These are phyloP conservation scores for Fabriciana adippe DNA, from an alignment of 2,888 invertebrate genomes.

Conservation along the genomic window DNA sequence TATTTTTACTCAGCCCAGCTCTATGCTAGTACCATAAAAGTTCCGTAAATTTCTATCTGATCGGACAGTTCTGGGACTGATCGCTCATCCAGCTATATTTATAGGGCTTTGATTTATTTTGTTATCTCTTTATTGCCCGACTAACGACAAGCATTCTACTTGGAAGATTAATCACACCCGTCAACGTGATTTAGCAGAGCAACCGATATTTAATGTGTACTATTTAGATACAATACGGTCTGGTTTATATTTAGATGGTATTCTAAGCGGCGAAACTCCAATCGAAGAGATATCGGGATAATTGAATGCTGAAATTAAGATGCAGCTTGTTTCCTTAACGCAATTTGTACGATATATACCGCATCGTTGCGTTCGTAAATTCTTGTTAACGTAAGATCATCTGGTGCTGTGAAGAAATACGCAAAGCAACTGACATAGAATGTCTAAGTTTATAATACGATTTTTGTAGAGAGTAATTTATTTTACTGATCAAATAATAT, in stretches of 20 bases:
- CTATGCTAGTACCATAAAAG: constrained; percentile 68
- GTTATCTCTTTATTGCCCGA: constrained; percentile 79
- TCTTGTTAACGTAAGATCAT: not conserved
- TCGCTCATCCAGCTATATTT: constrained; percentile 77
- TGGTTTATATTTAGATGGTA: constrained; percentile 72
- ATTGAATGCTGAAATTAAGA: constrained; percentile 35
- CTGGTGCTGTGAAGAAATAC: not conserved
- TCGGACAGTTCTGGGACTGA: constrained; percentile 73
- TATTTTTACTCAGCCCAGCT: constrained; percentile 69
- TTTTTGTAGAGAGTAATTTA: too few species aligned
- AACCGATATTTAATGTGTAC: constrained; percentile 78
- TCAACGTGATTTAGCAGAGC: constrained; percentile 81
- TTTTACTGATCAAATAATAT: too few species aligned
- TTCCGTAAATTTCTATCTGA: constrained; percentile 72
- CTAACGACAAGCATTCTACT: constrained; percentile 81
- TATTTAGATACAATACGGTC: constrained; percentile 74
- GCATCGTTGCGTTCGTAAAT: not conserved
- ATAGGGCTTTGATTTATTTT: constrained; percentile 81
- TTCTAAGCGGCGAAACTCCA: constrained; percentile 64
- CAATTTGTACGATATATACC: constrained; percentile 7
- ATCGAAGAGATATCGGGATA: constrained; percentile 47
- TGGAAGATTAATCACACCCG: constrained; percentile 78
- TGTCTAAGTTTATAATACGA: too few species aligned
- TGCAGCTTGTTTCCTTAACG: constrained; percentile 16
- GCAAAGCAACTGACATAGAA: too few species aligned